Evolutionary conservation across 2,113 vertebrate genomes (phyloP), one percentile per base, ranked within the genome.

Genomic region (Semnornis frantzii): DNA sequence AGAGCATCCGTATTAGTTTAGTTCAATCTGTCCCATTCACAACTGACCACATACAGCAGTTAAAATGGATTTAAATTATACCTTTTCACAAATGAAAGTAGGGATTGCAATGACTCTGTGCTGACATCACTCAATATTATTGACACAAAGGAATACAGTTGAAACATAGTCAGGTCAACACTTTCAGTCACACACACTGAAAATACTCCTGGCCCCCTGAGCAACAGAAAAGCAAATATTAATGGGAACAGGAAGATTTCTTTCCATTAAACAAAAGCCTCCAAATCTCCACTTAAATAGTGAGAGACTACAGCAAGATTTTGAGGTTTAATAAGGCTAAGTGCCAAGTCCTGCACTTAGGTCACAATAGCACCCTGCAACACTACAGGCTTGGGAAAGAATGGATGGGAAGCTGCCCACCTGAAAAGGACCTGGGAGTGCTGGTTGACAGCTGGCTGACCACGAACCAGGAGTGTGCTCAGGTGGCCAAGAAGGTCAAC

Each of bases 21-120:
- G 37, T 79, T 85, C 89, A 93, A 31, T 79, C 46, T 33, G 9
- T 77, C 62, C 87, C 92, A 90, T 96, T 96, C 93, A 93, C 87
- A 95, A 75, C 75, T 73, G 81, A 68, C 79, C 88, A 82, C 65
- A 72, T 39, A 76, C 25, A 79, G 63, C 71, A 92, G 79, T 92
- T 96, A 89, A 84, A 96, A 92, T 77, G 55, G 93, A 95, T 95
- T 97, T 91, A 94, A 90, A 85, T 33, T 59, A 70, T 21, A 52
- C 18, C 16, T 57, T 87, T 89, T 89, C 60, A 66, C 44, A 87
- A 87, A 75, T 1, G 1, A 71, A 95, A 92, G 73, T 76, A 93
- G 86, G 86, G 93, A 81, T 89, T 93, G 50, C 44, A 92, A 90
- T 89, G 87, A 92, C 79, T 95, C 94, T 52, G 39, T 82, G 46